Evolutionary conservation across 2,797 vertebrate genomes (phyloP), one percentile per base, ranked within the genome.

Genomic region (Tragopan temminckii): DNA sequence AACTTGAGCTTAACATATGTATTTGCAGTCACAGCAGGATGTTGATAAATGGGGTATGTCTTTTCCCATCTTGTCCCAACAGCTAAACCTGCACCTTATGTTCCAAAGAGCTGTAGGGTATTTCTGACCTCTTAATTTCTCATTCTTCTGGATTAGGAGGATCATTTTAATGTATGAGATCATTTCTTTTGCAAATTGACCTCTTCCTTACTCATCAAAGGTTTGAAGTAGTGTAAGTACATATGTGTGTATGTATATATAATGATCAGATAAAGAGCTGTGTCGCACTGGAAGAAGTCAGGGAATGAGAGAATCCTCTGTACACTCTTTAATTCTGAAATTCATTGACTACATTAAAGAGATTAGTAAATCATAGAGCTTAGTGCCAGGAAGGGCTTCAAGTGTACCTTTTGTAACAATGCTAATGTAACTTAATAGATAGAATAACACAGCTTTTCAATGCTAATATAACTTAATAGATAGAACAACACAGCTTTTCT

Each of bases 391-490:
- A 91, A 89, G 90, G 76, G 46, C 79, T 68, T 66, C 52, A 76
- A 92, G 62, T 67, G 20, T 46, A 80, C 55, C 43, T 94, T 94
- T 71, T 64, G 53, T 89, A 84, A 82, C 83, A 50, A 11, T 84
- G 62, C 89, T 90, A 94, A 88, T 92, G 70, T 46, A 84, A 86
- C 94, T 95, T 91, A 93, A 86, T 89, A 80, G 71, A 45, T 69
- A 52, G 58, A 95, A 61, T 35, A 87, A 70, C 62, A n/a, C n/a
- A n/a, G n/a, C n/a, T n/a, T n/a, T n/a, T 84, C 82, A 50, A 11
- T 84, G 62, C 89, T 90, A 94, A 88, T 92, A 74, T 46, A 84
- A 86, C 94, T 95, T 91, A 93, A 86, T 89, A 80, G 71, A 45
- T 70, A 50, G 58, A 95, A 58, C 38, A 85, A 70, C 62, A 64